Base-by-base conservation (phyloP, 2,113 vertebrate species). In the Callocephalon fimbriatum region DNA sequence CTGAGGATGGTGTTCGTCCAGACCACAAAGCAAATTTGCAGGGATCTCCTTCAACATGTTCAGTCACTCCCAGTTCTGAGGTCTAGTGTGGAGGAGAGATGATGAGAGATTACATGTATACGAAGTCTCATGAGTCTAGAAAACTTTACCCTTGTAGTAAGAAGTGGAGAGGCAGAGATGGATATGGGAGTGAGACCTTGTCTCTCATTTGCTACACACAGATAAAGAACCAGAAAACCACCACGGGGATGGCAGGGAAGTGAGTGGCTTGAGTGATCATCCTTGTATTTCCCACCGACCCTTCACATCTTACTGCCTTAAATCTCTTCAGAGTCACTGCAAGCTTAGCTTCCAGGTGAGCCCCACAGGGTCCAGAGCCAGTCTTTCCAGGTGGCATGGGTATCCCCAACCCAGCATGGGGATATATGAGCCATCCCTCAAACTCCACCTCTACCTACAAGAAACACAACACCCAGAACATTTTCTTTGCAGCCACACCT, bases 1-100 rank as follows among this genome's bases (percentile, higher is more conserved):
- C 99, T 53, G 99, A 99, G 70, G 99, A 99, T 7, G 99, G 99
- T 48, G 99, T 99, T 93, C 99, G 98, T 96, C 99, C 99, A 62
- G 99, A 99, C 99, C 99, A 99, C 95, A 99, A 98, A 65, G 99
- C 99, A 96, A 99, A 99, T 96, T 99, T 99, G 98, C 99, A 99
- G 38, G 99, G 98, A 95, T 99, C 99, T 12, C 99, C 99, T 97
- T 99, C 99, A n/a, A 99, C 99, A 16, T 99, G 99, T 89, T 99
- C 99, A 0, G 99, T 99, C 91, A 99, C 99, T 86, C 99, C 99
- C 97, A 99, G 95, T 97, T 99, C 99, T 83, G 99, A 99, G 77
- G 99, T 99, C 99, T 99, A 97, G 92, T 85, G 89, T 88, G 94
- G 93, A 96, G 92, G 77, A 98, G 78, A 98, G 92, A 97, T 40